Conservation (phyloP, 1,140 invertebrate genomes). For the Cryptotermes secundus region DNA sequence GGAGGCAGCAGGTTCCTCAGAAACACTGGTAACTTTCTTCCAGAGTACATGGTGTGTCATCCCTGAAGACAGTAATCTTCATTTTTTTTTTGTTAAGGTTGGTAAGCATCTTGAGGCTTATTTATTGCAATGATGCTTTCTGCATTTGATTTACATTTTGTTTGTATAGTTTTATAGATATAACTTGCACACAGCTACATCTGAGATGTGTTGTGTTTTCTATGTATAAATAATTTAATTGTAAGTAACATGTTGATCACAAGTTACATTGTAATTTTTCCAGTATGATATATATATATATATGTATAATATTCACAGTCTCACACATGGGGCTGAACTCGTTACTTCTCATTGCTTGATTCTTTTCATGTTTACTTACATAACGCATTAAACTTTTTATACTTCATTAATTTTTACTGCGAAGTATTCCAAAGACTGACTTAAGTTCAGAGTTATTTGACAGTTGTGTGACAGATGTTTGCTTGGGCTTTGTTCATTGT, state of each 20-base stretch:
- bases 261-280: neutral
- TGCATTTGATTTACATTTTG: neutral
- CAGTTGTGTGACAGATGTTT: too few relatives aligned
- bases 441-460: too few relatives aligned
- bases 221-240: neutral
- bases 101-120: neutral
- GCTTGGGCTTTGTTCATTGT: too few relatives aligned
- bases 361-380: neutral
- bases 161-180: slow-evolving; percentile 18
- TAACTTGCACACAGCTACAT: neutral
- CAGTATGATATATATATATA: neutral
- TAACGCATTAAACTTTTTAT: neutral
- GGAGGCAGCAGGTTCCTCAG: too few relatives aligned
- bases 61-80: too few relatives aligned
- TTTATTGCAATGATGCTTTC: neutral
- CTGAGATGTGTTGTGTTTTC: neutral
- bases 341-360: neutral
- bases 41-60: too few relatives aligned
- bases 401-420: neutral
- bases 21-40: too few relatives aligned
- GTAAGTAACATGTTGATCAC: neutral
- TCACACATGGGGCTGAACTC: neutral
- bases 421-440: neutral
- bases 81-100: too few relatives aligned
- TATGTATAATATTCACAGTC: neutral